These are phyloP conservation scores for Poecile atricapillus DNA, from an alignment of 2,113 vertebrate genomes.

Conservation along the genomic window DNA sequence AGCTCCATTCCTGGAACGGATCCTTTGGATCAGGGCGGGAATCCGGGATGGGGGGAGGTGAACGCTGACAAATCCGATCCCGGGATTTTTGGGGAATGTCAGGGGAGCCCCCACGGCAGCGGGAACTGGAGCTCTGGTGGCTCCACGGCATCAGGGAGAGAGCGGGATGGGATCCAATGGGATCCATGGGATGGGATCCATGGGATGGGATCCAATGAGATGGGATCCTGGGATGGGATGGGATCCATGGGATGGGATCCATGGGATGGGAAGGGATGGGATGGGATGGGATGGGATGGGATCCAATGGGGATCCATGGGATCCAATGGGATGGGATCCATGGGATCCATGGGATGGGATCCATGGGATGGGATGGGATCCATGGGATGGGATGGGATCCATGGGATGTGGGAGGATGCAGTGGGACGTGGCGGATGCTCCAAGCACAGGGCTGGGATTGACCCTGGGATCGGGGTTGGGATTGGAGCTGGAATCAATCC, in stretches of 20 bases:
- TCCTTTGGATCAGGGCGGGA: neutral
- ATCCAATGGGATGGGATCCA: too few species aligned
- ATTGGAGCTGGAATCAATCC: neutral
- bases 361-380: too few species aligned
- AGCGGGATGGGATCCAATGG: too few species aligned
- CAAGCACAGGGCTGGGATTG: neutral
- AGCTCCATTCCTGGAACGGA: neutral
- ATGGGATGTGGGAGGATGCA: neutral
- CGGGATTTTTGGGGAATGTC: neutral
- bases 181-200: too few species aligned
- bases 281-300: too few species aligned
- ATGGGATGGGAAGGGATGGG: too few species aligned
- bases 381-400: neutral
- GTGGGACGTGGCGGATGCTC: fast-evolving
- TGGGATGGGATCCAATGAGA: too few species aligned
- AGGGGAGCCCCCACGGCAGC: neutral
- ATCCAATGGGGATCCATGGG: too few species aligned
- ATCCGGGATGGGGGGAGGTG: neutral
- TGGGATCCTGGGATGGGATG: too few species aligned
- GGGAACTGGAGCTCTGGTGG: neutral
- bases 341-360: too few species aligned
- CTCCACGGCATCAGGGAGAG: neutral
- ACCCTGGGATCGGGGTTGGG: neutral
- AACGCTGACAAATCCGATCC: too few species aligned
- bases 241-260: too few species aligned